Evolutionary conservation across 2,113 vertebrate genomes (phyloP), one percentile per base, ranked within the genome.

Genomic region (Todiramphus saurophagus): DNA sequence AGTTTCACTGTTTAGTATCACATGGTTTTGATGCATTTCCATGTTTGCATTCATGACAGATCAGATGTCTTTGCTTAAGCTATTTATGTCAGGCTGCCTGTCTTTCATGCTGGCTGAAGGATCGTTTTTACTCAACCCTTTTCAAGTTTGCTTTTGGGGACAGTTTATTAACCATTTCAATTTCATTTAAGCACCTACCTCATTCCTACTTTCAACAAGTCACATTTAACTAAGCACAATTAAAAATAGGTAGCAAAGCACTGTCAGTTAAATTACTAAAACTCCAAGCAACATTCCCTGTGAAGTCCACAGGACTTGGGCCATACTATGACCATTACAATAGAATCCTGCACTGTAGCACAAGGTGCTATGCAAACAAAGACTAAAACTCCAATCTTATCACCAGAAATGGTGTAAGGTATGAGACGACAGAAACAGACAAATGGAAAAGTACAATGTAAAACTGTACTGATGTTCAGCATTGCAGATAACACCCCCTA

Each of bases 221-320:
- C 59, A 58, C 51, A 60, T 44, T 48, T 80, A 83, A 80, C 9
- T 55, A 76, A 90, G 33, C 33, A 44, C 39, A 59, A 48, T 33
- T 44, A 20, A 58, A 39, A 82, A 7, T 10, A 80, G 31, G 24
- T 50, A 69, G 31, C 27, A 64, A 82, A 74, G 27, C 33, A 28
- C 19, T 41, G 5, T 21, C 28, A 50, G n/a, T 64, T 64, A 15
- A 35, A 44, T 4, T 2, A 24, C 50, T 69, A 46, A 24, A 35
- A 27, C 56, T 82, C 13, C 67, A 56, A 35, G n/a, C 17, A 69
- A 33, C 16, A 5, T 48, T 33, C 33, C 51, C 39, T 75, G 23
- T 13, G 21, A 83, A 41, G 55, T 31, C 24, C 11, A 9, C 0
- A 0, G 41, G 13, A 80, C 44, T 39, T n/a, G 23, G 17, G n/a